Conservation (phyloP, 2,113 vertebrate genomes). For the Nipponia nippon region DNA sequence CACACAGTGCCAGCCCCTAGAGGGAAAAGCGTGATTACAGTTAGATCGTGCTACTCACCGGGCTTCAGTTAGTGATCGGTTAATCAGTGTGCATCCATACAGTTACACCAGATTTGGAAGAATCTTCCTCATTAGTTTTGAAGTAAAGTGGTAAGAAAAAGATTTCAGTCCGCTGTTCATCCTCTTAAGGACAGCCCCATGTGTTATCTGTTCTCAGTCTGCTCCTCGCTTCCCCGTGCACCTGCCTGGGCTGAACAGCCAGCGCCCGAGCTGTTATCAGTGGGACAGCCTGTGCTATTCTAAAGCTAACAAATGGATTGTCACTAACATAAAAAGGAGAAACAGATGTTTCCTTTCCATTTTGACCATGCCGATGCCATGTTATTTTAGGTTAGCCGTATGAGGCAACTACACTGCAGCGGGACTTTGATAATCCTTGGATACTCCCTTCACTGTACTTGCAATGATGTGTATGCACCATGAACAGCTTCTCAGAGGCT, state of each 20-base stretch:
- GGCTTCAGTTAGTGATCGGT: neutral
- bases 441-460: neutral
- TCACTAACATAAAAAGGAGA: slow-evolving; percentile 54
- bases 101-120: neutral
- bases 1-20: neutral
- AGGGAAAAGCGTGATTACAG: neutral
- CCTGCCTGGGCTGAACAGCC: slow-evolving; percentile 14
- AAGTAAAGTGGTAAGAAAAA: neutral
- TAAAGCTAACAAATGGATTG: slow-evolving; percentile 56
- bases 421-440: neutral
- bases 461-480: neutral
- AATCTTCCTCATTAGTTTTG: neutral
- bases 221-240: neutral
- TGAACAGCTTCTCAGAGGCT: neutral
- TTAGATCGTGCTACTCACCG: neutral
- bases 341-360: slow-evolving; percentile 67
- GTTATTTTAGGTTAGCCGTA: slow-evolving; percentile 37
- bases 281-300: slow-evolving; percentile 34
- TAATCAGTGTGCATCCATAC: neutral
- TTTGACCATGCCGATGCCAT: neutral
- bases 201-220: neutral
- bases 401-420: neutral
- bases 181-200: neutral
- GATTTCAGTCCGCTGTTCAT: neutral
- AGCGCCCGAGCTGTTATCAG: slow-evolving; percentile 18